Evolutionary conservation across 2,113 vertebrate species (phyloP).

Genomic region (Apistogramma diplotaenia): DNA sequence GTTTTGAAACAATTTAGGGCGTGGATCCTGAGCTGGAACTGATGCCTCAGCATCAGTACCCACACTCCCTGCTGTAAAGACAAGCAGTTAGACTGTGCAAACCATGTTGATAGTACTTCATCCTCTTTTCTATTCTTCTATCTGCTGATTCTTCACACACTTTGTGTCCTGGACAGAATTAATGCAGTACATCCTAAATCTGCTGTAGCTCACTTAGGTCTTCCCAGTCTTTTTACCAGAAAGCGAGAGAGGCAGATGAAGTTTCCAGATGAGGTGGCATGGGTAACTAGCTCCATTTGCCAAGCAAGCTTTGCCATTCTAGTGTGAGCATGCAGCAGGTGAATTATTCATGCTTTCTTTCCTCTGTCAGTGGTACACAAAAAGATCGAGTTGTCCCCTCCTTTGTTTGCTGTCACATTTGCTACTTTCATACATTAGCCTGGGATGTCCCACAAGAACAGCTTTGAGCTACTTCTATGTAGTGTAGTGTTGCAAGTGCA

Average conservation of each 20-base stretch:
- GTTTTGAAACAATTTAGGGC: conserved; percentile 20
- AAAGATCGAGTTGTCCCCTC: not conserved
- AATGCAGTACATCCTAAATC: not conserved
- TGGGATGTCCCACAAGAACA: not conserved
- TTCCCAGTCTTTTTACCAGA: not conserved
- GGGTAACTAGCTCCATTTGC: conserved; percentile 2
- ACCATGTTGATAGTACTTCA: not conserved
- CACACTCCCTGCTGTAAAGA: not conserved
- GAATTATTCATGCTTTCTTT: conserved; percentile 48
- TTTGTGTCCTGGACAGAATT: not conserved
- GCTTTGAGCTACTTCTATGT: conserved; percentile 14
- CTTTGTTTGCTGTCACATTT: not conserved
- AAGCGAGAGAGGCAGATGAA: not conserved
- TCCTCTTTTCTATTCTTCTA: not conserved
- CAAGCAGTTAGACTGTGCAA: not conserved
- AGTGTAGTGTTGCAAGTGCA: not conserved
- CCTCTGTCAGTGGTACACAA: conserved; percentile 12
- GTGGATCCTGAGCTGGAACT: not conserved
- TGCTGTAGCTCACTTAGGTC: not conserved
- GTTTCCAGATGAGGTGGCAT: conserved; percentile 2
- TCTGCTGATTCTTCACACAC: not conserved
- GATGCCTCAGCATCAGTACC: not conserved
- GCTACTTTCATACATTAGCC: not conserved
- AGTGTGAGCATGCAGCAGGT: conserved; percentile 17
- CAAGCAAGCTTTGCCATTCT: not conserved